Base-by-base conservation (phyloP, 2,797 vertebrate genomes). In the Manis javanica region DNA sequence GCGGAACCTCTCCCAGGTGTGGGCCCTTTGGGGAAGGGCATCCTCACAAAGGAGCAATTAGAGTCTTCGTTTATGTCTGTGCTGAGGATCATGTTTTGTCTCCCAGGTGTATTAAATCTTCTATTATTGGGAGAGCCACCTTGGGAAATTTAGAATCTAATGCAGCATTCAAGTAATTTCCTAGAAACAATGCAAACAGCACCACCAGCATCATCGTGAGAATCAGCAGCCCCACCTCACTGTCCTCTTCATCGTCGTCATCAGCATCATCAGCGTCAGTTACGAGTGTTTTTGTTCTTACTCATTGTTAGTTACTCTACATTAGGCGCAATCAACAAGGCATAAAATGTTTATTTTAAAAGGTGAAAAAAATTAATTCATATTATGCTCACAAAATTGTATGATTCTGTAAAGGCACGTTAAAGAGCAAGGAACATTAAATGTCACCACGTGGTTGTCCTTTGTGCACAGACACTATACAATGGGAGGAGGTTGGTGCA, bases 1-100 rank as follows among this genome's bases (percentile, higher is more conserved):
- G 7, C 69, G 34, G 31, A 66, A 24, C 26, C 37, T 39, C 16
- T 94, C 81, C 24, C 74, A 94, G 92, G 90, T 72, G 12, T 19
- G 51, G 10, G 68, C 63, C 72, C 66, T 72, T 24, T 23, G 63
- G 78, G 75, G 66, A 69, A 37, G 9, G 16, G 26, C 31, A 3
- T 82, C 42, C n/a, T 92, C 42, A 10, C 83, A 71, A 61, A 24
- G 37, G 63, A 53, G 39, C 78, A 64, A 64, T 96, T 96, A 94
- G 74, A 55, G 75, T 78, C 51, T 46, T 13, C 29, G n/a, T 9
- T 53, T 37, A 5, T 1, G 2, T 10, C 37, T 39, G 4, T 69
- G 66, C 66, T 69, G 34, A 2, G 18, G 51, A 51, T 29, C 46
- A 39, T 3, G 21, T 75, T 75, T 51, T 75, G 46, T 75, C 42